These are phyloP conservation scores for Agrotis ipsilon DNA, from an alignment of 2,888 invertebrate genomes.

Conservation along the genomic window DNA sequence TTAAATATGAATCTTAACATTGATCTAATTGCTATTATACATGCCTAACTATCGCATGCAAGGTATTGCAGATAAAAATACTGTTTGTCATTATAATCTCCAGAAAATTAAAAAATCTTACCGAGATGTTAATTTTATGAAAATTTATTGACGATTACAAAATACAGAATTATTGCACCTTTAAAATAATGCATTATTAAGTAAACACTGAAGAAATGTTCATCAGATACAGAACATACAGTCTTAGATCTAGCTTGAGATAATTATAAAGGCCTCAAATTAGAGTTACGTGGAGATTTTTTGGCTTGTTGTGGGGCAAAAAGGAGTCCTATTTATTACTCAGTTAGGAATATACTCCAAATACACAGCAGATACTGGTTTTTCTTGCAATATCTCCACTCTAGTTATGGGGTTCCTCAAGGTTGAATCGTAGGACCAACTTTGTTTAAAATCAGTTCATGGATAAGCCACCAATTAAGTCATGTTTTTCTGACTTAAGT, in stretches of 20 bases:
- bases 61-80: conserved; percentile 60
- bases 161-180: conserved; percentile 44
- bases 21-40: conserved; percentile 73
- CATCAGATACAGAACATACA: conserved; percentile 45
- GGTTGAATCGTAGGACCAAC: conserved; percentile 3
- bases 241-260: conserved; percentile 49
- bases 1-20: conserved; percentile 69
- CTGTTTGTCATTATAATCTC: conserved; percentile 44
- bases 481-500: neutral
- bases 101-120: conserved; percentile 43
- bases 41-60: conserved; percentile 71
- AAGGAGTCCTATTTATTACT: neutral
- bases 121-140: conserved; percentile 23
- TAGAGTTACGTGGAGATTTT: neutral
- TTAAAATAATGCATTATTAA: conserved; percentile 63
- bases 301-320: neutral
- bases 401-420: conserved; percentile 10
- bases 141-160: conserved; percentile 38
- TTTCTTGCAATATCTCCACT: neutral
- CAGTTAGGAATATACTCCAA: neutral
- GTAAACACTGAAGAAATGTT: conserved; percentile 66
- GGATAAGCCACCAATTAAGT: neutral
- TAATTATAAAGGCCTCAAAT: neutral
- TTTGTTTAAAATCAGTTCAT: neutral
- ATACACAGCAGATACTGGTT: neutral